phyloP scores from a whole-genome alignment of 2,888 invertebrate genomes.

The Herminia tarsipennalis region DNA sequence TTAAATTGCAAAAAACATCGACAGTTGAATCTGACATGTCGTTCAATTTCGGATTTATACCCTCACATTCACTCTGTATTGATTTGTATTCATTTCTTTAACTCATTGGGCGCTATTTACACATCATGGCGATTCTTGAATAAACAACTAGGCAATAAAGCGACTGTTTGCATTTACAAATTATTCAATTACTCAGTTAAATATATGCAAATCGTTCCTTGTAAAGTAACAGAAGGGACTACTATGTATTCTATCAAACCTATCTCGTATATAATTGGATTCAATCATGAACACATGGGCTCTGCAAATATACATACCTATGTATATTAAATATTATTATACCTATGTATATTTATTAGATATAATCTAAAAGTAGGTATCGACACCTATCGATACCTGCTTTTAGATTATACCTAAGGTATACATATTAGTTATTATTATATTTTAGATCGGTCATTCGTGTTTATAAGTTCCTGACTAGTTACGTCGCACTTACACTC shows the following conservation, averaged over 20 bases:
- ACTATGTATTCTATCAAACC: slow-evolving; percentile 10
- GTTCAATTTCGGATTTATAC: slow-evolving; percentile 50
- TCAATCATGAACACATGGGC: slow-evolving; percentile 13
- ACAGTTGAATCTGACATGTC: slow-evolving; percentile 56
- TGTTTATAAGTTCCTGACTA: too few species aligned
- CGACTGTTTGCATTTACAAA: slow-evolving; percentile 27
- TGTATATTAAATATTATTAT: background rate
- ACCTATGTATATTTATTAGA: background rate
- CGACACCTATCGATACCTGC: too few species aligned
- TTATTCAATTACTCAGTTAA: slow-evolving; percentile 12
- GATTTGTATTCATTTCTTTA: slow-evolving; percentile 59
- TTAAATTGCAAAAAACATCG: slow-evolving; percentile 79
- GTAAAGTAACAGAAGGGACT: slow-evolving; percentile 13
- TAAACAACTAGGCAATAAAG: slow-evolving; percentile 24
- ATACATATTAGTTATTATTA: background rate
- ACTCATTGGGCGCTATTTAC: slow-evolving; percentile 46
- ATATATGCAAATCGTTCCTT: slow-evolving; percentile 13
- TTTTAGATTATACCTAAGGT: slow-evolving; percentile 4
- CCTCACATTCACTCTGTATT: slow-evolving; percentile 56
- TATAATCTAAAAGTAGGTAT: slow-evolving; percentile 14
- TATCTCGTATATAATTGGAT: slow-evolving; percentile 14
- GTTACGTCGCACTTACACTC: too few species aligned
- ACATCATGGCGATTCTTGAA: slow-evolving; percentile 33
- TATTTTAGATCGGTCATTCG: too few species aligned
- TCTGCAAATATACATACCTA: slow-evolving; percentile 1